Percentiles rank a stretch among this genome's conserved stretches.
phyloP scores from a whole-genome alignment of 1,140 invertebrate genomes.

The Bombus consobrinus region DNA sequence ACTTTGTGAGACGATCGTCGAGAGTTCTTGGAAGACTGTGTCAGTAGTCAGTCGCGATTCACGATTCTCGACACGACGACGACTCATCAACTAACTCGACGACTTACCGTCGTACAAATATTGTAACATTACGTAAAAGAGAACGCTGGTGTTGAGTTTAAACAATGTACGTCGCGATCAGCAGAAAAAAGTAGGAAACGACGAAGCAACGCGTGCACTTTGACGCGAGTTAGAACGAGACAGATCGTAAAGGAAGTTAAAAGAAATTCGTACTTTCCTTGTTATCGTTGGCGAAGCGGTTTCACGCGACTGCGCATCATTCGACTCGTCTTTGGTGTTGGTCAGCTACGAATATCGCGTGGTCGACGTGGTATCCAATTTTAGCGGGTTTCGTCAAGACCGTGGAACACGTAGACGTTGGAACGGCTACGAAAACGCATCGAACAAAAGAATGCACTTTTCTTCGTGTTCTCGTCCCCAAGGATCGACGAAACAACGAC shows the following conservation, averaged over 20 bases:
- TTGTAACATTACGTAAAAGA: conserved; percentile 10
- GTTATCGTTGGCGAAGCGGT: conserved; percentile 54
- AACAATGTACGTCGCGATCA: not conserved
- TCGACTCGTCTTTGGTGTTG: conserved; percentile 36
- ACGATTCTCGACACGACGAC: not conserved
- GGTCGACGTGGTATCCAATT: conserved; percentile 57
- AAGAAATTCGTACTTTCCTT: conserved; percentile 45
- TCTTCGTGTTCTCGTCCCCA: not conserved
- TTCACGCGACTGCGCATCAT: conserved; percentile 58
- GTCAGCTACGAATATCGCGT: conserved; percentile 54
- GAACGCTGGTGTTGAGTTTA: not conserved
- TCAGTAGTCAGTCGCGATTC: not conserved
- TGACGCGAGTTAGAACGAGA: no score
- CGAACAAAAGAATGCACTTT: not conserved
- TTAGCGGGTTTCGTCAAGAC: conserved; percentile 52
- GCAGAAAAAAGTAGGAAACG: not conserved
- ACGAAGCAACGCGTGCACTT: no score
- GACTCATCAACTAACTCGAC: not conserved
- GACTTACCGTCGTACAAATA: not conserved
- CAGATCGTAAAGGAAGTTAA: not conserved
- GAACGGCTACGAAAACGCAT: conserved; percentile 6
- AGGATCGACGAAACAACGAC: not conserved
- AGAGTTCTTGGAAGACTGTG: not conserved
- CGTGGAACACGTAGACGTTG: conserved; percentile 29
- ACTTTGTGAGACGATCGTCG: not conserved